phyloP scores from a whole-genome alignment of 2,888 invertebrate species.

The Lasioglossum villosulum region DNA sequence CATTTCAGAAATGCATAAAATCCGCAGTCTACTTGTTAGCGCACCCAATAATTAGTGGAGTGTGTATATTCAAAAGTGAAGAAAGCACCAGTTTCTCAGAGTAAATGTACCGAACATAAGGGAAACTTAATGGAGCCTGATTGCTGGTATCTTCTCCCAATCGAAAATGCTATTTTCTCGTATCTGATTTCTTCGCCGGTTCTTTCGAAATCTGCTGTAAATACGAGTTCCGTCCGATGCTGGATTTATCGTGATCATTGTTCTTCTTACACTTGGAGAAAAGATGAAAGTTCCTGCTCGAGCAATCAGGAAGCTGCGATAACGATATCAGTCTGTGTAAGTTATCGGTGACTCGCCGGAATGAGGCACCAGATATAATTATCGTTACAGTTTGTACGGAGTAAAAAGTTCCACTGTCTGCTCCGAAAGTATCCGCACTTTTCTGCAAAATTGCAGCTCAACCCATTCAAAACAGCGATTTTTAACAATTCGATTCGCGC shows the following conservation, averaged over 20 bases:
- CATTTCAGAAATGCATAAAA: constrained; percentile 1
- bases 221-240: neutral
- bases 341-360: constrained; percentile 42
- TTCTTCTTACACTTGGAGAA: neutral
- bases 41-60: constrained; percentile 1
- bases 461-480: neutral
- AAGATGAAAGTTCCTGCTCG: neutral
- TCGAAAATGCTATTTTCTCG: neutral
- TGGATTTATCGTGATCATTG: neutral
- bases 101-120: neutral
- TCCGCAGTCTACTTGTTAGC: neutral
- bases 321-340: constrained; percentile 50
- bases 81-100: constrained; percentile 22
- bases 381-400: neutral
- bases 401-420: neutral
- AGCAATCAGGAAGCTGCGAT: constrained; percentile 56
- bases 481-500: neutral
- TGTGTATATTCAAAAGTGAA: constrained; percentile 18
- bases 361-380: constrained; percentile 27
- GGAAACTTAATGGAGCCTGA: constrained; percentile 4
- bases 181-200: neutral
- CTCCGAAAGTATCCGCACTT: neutral
- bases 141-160: neutral
- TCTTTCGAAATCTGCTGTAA: neutral
- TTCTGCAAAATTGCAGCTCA: too few species aligned